These are phyloP conservation scores for Panthera leo DNA, from an alignment of 2,113 vertebrate genomes.

Conservation along the genomic window DNA sequence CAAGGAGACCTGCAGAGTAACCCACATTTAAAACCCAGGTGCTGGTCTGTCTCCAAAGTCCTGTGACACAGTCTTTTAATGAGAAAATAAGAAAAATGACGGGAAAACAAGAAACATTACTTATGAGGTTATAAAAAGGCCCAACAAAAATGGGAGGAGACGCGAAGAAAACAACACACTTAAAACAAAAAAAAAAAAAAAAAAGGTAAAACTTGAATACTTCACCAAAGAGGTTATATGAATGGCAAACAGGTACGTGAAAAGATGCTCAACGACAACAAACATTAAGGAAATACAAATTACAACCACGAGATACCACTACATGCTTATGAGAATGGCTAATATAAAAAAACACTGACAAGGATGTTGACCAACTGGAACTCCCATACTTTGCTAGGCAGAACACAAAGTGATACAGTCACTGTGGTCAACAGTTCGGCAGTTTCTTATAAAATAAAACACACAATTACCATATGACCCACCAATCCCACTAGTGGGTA, in stretches of 20 bases:
- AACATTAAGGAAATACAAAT: neutral
- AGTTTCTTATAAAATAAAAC: neutral
- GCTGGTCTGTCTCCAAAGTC: neutral
- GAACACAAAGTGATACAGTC: neutral
- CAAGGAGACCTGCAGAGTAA: neutral
- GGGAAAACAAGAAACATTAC: constrained; percentile 12
- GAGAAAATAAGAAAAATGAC: neutral
- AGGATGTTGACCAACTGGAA: neutral
- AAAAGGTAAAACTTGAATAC: neutral
- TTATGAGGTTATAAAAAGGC: neutral
- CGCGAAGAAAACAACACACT: neutral
- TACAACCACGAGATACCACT: neutral
- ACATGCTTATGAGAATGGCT: neutral
- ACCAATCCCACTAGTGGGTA: neutral
- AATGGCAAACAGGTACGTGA: neutral
- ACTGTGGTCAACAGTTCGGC: neutral
- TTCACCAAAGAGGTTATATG: neutral
- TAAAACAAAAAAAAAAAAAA: neutral
- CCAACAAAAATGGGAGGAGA: neutral
- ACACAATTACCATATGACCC: neutral
- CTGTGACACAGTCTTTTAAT: neutral
- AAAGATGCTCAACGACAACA: neutral
- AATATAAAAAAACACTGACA: neutral
- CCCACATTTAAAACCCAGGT: neutral
- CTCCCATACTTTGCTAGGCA: neutral